A percentile compares a stretch with the other conserved stretches of the same genome.
These are phyloP conservation scores for Malurus cyaneus DNA, from an alignment of 2,113 vertebrate genomes.

Conservation along the genomic window DNA sequence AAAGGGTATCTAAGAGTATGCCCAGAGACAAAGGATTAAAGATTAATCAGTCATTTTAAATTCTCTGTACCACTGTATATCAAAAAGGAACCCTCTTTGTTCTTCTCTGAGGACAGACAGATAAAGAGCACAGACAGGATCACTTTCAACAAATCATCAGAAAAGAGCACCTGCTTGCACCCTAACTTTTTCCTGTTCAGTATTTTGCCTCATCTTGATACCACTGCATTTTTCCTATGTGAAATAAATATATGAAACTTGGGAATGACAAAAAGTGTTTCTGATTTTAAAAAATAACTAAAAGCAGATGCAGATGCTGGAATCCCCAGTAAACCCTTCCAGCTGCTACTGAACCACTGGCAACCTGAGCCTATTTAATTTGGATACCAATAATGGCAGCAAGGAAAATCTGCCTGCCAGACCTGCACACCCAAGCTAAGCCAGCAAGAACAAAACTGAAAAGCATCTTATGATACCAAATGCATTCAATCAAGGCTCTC, in stretches of 20 bases:
- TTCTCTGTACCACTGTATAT: conserved; percentile 23
- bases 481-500: not conserved
- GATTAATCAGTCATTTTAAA: conserved; percentile 62
- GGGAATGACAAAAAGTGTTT: conserved; percentile 59
- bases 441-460: conserved; percentile 24
- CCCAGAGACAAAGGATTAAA: not conserved
- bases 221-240: not conserved
- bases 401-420: conserved; percentile 65
- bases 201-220: conserved; percentile 9
- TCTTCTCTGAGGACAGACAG: conserved; percentile 18
- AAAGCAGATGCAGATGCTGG: conserved; percentile 72
- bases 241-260: conserved; percentile 33
- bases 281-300: conserved; percentile 68
- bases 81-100: conserved; percentile 27
- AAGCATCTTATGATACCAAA: conserved; percentile 16
- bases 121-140: conserved; percentile 39
- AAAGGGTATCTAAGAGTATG: conserved; percentile 19
- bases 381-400: conserved; percentile 64
- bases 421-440: conserved; percentile 23
- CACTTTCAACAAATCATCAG: conserved; percentile 33
- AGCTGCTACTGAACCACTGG: conserved; percentile 73
- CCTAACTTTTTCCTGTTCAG: not conserved
- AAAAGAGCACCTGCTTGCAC: conserved; percentile 22
- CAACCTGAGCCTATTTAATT: conserved; percentile 70
- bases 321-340: conserved; percentile 67